A percentile compares a stretch with the other conserved stretches of the same genome.
Conservation (phyloP, 2,797 vertebrate genomes). For the Eutrigla gurnardus region DNA sequence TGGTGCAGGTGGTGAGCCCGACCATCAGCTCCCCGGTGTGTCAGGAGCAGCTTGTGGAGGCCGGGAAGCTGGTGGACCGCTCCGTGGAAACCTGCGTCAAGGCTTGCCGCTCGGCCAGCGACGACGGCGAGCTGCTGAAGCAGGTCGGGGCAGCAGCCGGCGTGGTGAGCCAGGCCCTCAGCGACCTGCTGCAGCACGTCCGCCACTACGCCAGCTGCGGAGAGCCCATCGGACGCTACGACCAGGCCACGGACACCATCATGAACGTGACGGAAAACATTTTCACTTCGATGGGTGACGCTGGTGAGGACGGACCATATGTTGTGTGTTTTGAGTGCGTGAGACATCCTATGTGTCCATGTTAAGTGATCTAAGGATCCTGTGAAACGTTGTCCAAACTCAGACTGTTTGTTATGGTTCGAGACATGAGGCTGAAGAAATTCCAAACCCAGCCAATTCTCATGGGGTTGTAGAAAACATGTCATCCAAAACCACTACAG, state of each 20-base stretch:
- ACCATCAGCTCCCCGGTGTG: slow-evolving; percentile 99
- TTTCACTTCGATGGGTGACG: slow-evolving; percentile 99
- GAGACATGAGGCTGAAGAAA: slow-evolving; percentile 66
- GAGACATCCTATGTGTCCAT: slow-evolving; percentile 36
- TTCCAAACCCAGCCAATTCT: slow-evolving; percentile 64
- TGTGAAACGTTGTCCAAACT: slow-evolving; percentile 53
- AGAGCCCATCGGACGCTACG: slow-evolving; percentile 97
- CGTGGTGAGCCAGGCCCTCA: slow-evolving; percentile 95
- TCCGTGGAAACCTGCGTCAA: slow-evolving; percentile 96
- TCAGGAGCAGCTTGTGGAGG: slow-evolving; percentile 98
- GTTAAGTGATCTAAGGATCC: slow-evolving; percentile 49
- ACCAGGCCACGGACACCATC: slow-evolving; percentile 99
- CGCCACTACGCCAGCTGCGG: slow-evolving; percentile 97
- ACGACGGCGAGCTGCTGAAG: slow-evolving; percentile 92
- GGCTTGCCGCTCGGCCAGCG: slow-evolving; percentile 93
- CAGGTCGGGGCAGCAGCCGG: slow-evolving; percentile 93
- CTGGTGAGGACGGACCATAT: slow-evolving; percentile 86
- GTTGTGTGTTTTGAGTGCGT: slow-evolving; percentile 46
- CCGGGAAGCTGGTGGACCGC: slow-evolving; percentile 97
- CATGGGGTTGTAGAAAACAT: slow-evolving; percentile 73
- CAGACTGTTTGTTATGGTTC: slow-evolving; percentile 74
- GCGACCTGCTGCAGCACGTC: slow-evolving; percentile 96
- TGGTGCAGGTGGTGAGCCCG: slow-evolving; percentile 93
- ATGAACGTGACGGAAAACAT: slow-evolving; percentile 99
- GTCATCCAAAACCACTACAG: slow-evolving; percentile 81